Evolutionary conservation across 2,113 vertebrate genomes (phyloP), one percentile per base, ranked within the genome.

Genomic region (Nymphicus hollandicus): DNA sequence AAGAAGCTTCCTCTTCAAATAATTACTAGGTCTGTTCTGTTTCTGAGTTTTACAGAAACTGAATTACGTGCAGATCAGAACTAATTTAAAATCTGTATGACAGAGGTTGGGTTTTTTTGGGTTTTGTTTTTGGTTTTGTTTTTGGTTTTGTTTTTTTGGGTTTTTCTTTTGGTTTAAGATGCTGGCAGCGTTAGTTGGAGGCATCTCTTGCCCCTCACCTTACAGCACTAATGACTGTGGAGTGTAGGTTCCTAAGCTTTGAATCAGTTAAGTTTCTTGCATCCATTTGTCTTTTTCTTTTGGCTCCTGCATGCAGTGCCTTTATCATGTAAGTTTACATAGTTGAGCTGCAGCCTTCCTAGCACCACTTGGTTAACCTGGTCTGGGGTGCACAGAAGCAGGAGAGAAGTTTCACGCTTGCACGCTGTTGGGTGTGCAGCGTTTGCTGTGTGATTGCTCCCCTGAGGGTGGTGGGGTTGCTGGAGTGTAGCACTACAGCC

Each of bases 401-500:
- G 23, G 35, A 76, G 37, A 49, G 61, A n/a, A 91, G 31, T 55
- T 52, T 37, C 9, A 15, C 22, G 0, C 0, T 7, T 39, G 25
- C 33, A 10, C 1, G 0, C 0, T 0, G 25, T 79, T 0, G 3
- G 12, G 25, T 13, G 39, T 31, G 61, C 72, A 60, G 72, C 61
- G 52, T 58, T 44, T 80, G 61, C 63, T 3, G 0, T 52, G 53
- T 22, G 55, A 31, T 66, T 41, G 39, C 64, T 58, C 61, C 74
- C 10, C 24, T 4, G 76, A 39, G 88, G 27, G 44, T 2, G 0
- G 24, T 31, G 56, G 37, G 29, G 23, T 71, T 76, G 71, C 81
- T 89, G 81, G 56, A 80, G 50, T 15, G 0, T 10, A 53, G 70
- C 0, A 0, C 28, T 70, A 1, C 61, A 74, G 33, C 61, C 37